Base-by-base conservation (phyloP, 2,113 vertebrate species). In the Percina caprodes region DNA sequence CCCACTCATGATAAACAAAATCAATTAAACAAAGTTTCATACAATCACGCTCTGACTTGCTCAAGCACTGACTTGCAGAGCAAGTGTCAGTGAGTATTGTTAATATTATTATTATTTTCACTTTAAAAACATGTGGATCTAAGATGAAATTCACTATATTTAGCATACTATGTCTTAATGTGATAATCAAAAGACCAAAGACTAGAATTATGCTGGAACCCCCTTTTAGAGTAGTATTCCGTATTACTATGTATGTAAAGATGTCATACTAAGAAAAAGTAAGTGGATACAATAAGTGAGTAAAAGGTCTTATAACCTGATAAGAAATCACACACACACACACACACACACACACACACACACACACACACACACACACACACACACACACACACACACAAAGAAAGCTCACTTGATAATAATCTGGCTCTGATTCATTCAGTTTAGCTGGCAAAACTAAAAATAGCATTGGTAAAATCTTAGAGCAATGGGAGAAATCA, bases 401-500 rank as follows among this genome's bases (percentile, higher is more conserved):
- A n/a, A 19, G 24, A 19, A 58, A 80, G 52, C 10, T 35, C 13
- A 19, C 48, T 48, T 55, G 23, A 48, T 51, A 18, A 51, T 49
- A 30, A 33, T 52, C 30, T n/a, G 21, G 15, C 23, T 78, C 48
- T 24, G 4, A 69, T 74, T 58, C 14, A 54, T 68, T 78, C 26
- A 54, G 26, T 67, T 76, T 39, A 3, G 16, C 58, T 49, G n/a
- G 11, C 14, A 69, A 24, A 30, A 59, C 2, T 15, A 39, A 49
- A 74, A 52, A 69, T n/a, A 81, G 26, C 18, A 61, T 12, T 2
- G 1, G 16, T 19, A 14, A 74, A 30, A 68, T 68, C 33, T 42
- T 16, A 63, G 49, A 79, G 65, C 39, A 39, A 5, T 59, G 14
- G 23, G 10, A 18, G 21, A 35, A 68, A 48, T 39, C 6, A 16